Evolutionary conservation across 2,113 vertebrate species (phyloP), one percentile per base, ranked within the genome.

Genomic region (Cheilinus undulatus): DNA sequence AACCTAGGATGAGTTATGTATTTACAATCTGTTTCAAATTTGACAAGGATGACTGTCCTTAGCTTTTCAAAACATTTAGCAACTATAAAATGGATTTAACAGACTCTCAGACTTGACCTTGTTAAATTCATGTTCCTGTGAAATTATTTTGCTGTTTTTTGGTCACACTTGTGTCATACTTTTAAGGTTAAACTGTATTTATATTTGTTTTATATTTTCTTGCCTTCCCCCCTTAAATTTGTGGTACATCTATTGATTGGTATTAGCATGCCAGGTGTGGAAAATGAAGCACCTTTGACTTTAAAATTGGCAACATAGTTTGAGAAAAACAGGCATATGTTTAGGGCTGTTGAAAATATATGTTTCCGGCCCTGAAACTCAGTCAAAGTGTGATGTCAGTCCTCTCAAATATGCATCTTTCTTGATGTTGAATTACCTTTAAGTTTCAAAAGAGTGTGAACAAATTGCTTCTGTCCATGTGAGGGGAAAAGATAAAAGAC

Each of bases 401-500:
- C 24, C 56, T 61, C 66, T 69, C 59, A 74, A 69, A 82, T 27
- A n/a, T 15, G 32, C 69, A 49, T 78, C 69, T 12, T 53, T 76
- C 77, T 79, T 69, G 32, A 73, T 63, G 73, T 48, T n/a, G 65
- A 60, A 60, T 49, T 26, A 50, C 63, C 73, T 67, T 51, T 81
- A 65, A 77, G 63, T 79, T 68, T 79, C 23, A 71, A 83, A 82
- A 28, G 45, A 28, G 64, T 62, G 78, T 67, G 80, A 85, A 84
- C 67, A 85, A 83, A 87, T 75, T 68, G 64, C 79, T 50, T 52
- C 53, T 51, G 60, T 72, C 67, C 61, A 83, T 86, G 45, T 82
- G 68, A 82, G 64, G 62, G 57, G 62, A 36, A 78, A 79, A 9
- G 78, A 73, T 86, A 81, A 86, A 83, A 86, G 40, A 40, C 79